A percentile compares a stretch with the other conserved stretches of the same genome.
Conservation (phyloP, 1,140 invertebrate genomes). For the Aphelenchoides besseyi region DNA sequence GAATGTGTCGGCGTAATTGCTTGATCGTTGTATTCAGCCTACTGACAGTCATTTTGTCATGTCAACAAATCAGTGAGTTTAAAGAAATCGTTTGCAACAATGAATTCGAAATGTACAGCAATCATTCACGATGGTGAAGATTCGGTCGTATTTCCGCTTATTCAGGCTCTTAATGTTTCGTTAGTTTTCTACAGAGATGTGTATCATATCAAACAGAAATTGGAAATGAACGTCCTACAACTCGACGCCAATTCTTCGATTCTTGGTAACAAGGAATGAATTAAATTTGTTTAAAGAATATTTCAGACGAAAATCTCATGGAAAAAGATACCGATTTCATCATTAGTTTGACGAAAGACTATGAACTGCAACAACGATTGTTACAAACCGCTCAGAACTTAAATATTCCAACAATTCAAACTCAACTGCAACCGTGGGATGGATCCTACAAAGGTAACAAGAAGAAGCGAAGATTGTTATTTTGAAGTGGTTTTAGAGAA, state of each 20-base stretch:
- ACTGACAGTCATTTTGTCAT: no score
- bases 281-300: conserved; percentile 20
- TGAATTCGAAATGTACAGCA: conserved; percentile 23
- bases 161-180: conserved; percentile 35
- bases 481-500: conserved; percentile 8
- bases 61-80: conserved; percentile 9
- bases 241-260: conserved; percentile 20
- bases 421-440: conserved; percentile 23
- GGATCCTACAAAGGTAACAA: conserved; percentile 23
- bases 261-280: background rate
- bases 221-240: conserved; percentile 27
- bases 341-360: conserved; percentile 20
- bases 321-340: conserved; percentile 11
- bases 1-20: no score
- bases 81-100: background rate
- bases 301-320: background rate
- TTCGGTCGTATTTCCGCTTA: conserved; percentile 10
- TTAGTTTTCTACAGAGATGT: conserved; percentile 34
- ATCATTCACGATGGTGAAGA: conserved; percentile 33
- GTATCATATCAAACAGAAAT: conserved; percentile 32
- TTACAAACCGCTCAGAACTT: background rate
- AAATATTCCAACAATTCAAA: conserved; percentile 30
- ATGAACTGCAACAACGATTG: conserved; percentile 10
- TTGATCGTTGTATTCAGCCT: no score
- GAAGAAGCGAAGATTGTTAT: background rate